Percentiles rank a stretch among this genome's conserved stretches.
Conservation (phyloP, 2,888 invertebrate species). For the Parelbella ahira region DNA sequence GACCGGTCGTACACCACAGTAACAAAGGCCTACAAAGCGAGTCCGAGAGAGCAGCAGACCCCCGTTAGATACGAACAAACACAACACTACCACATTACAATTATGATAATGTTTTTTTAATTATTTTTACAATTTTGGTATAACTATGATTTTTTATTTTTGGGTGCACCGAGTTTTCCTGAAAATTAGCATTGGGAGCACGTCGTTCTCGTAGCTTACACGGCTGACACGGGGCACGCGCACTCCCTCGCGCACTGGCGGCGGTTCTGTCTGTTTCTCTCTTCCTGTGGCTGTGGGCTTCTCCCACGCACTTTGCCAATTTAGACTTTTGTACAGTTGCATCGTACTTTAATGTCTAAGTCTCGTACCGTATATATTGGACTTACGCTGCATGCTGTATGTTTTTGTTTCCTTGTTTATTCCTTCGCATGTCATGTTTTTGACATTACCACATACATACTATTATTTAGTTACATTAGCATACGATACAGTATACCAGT, state of each 20-base stretch:
- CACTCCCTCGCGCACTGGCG: slow-evolving; percentile 75
- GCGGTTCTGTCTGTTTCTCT: slow-evolving; percentile 81
- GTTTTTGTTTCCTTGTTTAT: slow-evolving; percentile 21
- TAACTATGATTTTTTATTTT: slow-evolving; percentile 44
- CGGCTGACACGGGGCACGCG: slow-evolving; percentile 71
- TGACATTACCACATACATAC: slow-evolving; percentile 10
- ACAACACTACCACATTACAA: slow-evolving; percentile 75
- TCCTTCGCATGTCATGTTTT: slow-evolving; percentile 22
- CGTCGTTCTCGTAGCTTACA: slow-evolving; percentile 56
- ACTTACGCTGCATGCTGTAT: slow-evolving; percentile 31
- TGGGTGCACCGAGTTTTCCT: slow-evolving; percentile 62
- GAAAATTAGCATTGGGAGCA: slow-evolving; percentile 65
- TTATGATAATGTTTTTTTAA: slow-evolving; percentile 56
- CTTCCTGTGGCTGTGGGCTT: slow-evolving; percentile 80
- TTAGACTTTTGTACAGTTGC: slow-evolving; percentile 47
- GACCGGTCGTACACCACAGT: slow-evolving; percentile 72
- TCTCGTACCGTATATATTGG: slow-evolving; percentile 33
- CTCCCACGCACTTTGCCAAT: slow-evolving; percentile 66
- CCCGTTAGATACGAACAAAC: slow-evolving; percentile 74
- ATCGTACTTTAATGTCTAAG: slow-evolving; percentile 25
- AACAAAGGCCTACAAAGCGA: slow-evolving; percentile 79
- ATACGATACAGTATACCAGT: slow-evolving; percentile 4
- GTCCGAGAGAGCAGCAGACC: slow-evolving; percentile 82
- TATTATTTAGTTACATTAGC: slow-evolving; percentile 20
- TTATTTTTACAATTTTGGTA: slow-evolving; percentile 41